A percentile compares a stretch with the other conserved stretches of the same genome.
These are phyloP conservation scores for Spodoptera litura DNA, from an alignment of 1,140 invertebrate genomes.

Conservation along the genomic window DNA sequence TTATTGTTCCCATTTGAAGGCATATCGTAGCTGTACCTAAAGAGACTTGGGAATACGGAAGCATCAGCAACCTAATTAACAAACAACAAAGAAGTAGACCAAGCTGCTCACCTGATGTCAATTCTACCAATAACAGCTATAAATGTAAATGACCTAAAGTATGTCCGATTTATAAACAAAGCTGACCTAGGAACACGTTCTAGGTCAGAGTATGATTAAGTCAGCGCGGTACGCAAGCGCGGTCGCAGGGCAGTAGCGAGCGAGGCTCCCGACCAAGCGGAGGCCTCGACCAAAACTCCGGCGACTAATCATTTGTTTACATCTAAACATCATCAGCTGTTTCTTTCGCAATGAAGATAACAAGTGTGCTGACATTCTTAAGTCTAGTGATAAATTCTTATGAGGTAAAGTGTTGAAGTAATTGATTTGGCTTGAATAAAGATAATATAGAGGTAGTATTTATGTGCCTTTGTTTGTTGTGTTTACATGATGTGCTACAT, in stretches of 20 bases:
- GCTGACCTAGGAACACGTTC: slow-evolving; percentile 5
- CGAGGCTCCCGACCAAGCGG: not conserved
- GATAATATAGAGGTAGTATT: not conserved
- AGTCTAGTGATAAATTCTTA: slow-evolving; percentile 16
- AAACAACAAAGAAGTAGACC: not conserved
- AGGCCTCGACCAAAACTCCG: not conserved
- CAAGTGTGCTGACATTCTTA: slow-evolving; percentile 4
- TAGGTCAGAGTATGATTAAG: not conserved
- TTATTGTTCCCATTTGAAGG: too few species aligned
- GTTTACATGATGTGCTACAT: not conserved
- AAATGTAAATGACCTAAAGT: slow-evolving; percentile 18
- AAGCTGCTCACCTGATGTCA: not conserved
- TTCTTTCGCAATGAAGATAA: not conserved
- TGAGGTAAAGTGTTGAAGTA: slow-evolving; percentile 4
- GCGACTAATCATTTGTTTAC: not conserved
- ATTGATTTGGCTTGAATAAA: too few species aligned
- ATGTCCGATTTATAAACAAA: slow-evolving; percentile 1
- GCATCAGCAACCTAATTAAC: not conserved
- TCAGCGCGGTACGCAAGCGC: not conserved
- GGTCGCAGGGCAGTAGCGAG: not conserved
- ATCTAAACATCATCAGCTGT: not conserved
- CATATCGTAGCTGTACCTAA: too few species aligned
- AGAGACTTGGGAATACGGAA: too few species aligned
- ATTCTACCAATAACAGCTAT: not conserved
- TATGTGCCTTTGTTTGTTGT: slow-evolving; percentile 7